A percentile compares a stretch with the other conserved stretches of the same genome.
phyloP scores from a whole-genome alignment of 2,888 invertebrate genomes.

The Melanostoma mellinum region DNA sequence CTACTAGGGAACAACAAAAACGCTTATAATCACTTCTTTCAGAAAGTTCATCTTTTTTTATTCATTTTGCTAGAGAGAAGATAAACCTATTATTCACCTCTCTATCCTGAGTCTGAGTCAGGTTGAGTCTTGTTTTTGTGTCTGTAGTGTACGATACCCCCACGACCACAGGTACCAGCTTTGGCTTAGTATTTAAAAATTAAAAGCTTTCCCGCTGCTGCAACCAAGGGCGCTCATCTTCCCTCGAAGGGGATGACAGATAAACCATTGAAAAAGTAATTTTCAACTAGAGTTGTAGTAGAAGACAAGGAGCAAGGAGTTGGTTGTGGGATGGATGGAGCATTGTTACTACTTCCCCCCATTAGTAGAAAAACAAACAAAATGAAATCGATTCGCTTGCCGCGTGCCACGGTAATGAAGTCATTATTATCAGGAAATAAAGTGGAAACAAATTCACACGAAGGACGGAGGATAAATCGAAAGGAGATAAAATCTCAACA shows the following conservation, averaged over 20 bases:
- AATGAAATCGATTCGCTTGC: constrained; percentile 69
- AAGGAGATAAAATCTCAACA: constrained; percentile 43
- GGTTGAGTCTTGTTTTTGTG: background rate
- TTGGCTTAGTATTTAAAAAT: constrained; percentile 32
- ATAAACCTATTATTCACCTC: constrained; percentile 31
- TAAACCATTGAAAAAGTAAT: background rate
- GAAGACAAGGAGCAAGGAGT: background rate
- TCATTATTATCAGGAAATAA: constrained; percentile 73
- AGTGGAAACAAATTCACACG: constrained; percentile 71
- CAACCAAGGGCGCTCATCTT: constrained; percentile 11
- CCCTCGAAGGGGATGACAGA: background rate
- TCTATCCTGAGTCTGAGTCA: background rate
- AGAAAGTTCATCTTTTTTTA: constrained; percentile 23
- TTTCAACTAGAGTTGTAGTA: background rate
- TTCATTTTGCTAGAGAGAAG: background rate
- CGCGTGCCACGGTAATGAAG: constrained; percentile 70
- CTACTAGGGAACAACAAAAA: constrained; percentile 5
- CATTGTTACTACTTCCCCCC: constrained; percentile 4
- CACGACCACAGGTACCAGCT: constrained; percentile 8
- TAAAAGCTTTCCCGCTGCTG: constrained; percentile 20
- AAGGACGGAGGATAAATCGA: constrained; percentile 58
- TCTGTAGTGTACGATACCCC: background rate
- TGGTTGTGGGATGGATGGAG: background rate
- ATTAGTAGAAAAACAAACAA: constrained; percentile 25
- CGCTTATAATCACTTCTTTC: constrained; percentile 36